Evolutionary conservation across 2,888 invertebrate genomes (phyloP).

Genomic region (Bugulina stolonifera): DNA sequence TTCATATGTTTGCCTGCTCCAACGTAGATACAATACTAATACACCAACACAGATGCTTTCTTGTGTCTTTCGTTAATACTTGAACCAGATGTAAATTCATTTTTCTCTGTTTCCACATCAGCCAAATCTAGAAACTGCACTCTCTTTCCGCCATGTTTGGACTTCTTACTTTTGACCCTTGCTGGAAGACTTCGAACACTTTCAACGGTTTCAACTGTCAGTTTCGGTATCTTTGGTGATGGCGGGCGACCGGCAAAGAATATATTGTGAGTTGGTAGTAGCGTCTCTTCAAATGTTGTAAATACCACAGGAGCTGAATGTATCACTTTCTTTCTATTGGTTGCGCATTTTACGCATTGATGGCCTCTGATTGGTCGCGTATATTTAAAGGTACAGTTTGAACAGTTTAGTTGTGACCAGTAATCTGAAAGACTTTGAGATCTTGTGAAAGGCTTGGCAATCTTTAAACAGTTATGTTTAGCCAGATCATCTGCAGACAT

Average conservation of each 20-base stretch:
- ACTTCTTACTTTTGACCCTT: neutral
- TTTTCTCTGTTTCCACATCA: no score
- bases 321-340: neutral
- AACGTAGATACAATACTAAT: no score
- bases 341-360: neutral
- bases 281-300: constrained; percentile 7
- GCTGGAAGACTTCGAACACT: neutral
- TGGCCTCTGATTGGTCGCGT: neutral
- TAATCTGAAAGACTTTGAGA: constrained; percentile 1
- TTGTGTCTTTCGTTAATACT: no score
- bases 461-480: neutral
- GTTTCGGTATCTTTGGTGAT: neutral
- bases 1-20: no score
- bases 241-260: constrained; percentile 20
- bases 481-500: no score
- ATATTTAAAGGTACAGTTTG: neutral
- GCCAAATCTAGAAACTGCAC: constrained; percentile 24
- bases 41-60: no score
- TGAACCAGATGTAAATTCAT: no score
- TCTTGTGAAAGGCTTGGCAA: neutral
- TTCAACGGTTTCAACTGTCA: neutral
- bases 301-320: neutral
- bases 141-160: neutral
- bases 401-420: neutral
- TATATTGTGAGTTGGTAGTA: constrained; percentile 23